Base-by-base conservation (phyloP, 1,140 invertebrate genomes). In the Kradibia gibbosae region DNA sequence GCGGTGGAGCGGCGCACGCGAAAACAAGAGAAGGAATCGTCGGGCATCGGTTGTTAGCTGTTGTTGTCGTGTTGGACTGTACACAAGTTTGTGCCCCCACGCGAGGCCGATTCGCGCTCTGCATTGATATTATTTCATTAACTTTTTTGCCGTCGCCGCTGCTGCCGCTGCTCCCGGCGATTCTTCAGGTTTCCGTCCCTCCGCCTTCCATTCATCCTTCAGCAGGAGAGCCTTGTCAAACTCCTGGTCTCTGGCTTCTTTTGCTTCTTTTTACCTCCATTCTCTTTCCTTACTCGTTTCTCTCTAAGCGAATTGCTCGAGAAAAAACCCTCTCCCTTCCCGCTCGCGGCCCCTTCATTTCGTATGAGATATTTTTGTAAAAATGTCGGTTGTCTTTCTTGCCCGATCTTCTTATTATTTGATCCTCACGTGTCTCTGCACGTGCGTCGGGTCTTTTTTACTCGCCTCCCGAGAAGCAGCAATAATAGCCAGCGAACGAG, bases 91-190 rank as follows among this genome's bases (percentile, higher is more conserved):
- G 53, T 60, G 60, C 50, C 53, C 57, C n/a, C 82, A 28, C 53
- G 36, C 22, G 74, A 45, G 36, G 22, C 1, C 15, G 88, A 90
- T 90, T 90, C 89, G 89, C 89, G 89, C 87, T 87, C 86, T 85
- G 89, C 89, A 90, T 90, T 88, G 88, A 90, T 90, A 90, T 90
- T 90, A 90, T 90, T 90, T 90, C 89, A 90, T 90, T 90, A 90
- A 88, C 88, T 90, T 90, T 90, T 77, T 90, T 90, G 85, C 85
- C 72, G 81, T 85, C 85, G 85, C 85, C 55, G 17, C 28, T 60
- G 45, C 85, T 85, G 84, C 85, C 45, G n/a, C 13, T 50, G 45
- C 71, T 80, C 71, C 13, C 25, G 55, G 79, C 71, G 22, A 80
- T 80, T 72, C 7, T 39, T 15, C 72, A 36, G 45, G 8, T 39